These are phyloP conservation scores for Nycticorax nycticorax DNA, from an alignment of 2,113 vertebrate species.

Conservation along the genomic window DNA sequence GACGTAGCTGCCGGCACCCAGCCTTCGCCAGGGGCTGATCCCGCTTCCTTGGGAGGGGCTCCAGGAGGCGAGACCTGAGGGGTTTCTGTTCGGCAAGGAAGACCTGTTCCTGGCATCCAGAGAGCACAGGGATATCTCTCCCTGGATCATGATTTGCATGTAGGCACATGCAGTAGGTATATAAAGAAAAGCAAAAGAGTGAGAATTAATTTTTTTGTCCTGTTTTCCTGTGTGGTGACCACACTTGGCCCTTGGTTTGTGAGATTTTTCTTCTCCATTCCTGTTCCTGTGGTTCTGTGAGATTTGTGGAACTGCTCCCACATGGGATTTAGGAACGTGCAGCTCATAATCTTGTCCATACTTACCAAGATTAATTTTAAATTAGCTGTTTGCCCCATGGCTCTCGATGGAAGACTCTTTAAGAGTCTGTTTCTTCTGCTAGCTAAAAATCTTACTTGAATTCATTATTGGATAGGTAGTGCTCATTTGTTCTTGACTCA, in stretches of 20 bases:
- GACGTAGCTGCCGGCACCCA: background rate
- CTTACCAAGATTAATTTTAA: background rate
- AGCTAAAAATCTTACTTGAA: background rate
- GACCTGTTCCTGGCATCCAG: background rate
- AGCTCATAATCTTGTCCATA: background rate
- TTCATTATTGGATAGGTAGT: background rate
- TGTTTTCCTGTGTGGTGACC: background rate
- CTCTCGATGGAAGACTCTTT: background rate
- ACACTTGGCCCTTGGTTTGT: background rate
- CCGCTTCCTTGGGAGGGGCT: fast-evolving
- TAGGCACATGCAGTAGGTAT: background rate
- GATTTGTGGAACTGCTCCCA: background rate
- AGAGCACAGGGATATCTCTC: background rate
- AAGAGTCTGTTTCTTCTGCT: background rate
- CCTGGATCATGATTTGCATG: background rate
- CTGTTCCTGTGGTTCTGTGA: background rate
- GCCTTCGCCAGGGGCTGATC: background rate
- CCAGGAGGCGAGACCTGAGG: background rate
- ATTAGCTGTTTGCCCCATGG: background rate
- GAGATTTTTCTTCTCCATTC: background rate
- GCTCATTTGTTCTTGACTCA: background rate
- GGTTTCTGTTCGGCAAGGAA: background rate
- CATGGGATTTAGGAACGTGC: background rate
- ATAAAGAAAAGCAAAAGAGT: background rate
- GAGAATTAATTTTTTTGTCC: background rate